Evolutionary conservation across 2,113 vertebrate species (phyloP), one percentile per base, ranked within the genome.

Genomic region (Australoheros scitulus): DNA sequence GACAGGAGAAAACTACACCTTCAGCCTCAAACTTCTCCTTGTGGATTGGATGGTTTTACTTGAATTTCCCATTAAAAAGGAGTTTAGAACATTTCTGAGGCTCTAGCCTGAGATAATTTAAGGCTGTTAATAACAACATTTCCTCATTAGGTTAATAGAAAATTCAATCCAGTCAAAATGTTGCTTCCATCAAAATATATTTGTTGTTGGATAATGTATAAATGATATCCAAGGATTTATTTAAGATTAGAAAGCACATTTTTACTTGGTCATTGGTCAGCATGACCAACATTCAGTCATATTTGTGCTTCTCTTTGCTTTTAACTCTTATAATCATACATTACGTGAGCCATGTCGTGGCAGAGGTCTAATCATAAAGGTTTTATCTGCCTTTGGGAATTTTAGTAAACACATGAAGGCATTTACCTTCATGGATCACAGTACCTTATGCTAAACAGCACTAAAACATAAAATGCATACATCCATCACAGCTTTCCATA

Each of bases 381-480:
- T 82, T 36, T 68, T 36, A 82, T 61, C 59, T 38, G 41, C 74
- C 64, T 24, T 22, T 34, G 8, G 70, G 61, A 58, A 64, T 87
- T 59, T 72, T 50, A 47, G 61, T 47, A 64, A 76, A 76, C 63
- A 82, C 22, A 76, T n/a, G n/a, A n/a, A n/a, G 59, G 47, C 32
- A 72, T 82, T 84, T 82, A 72, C 76, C 58, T 61, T 38, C 34
- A 77, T 80, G 61, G 61, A 65, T 65, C 70, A 61, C 38, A 41
- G 32, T 18, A 9, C 13, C 32, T 76, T 61, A 83, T 80, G 61
- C 60, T 79, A 80, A 90, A 81, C 55, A 58, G 74, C 57, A 58
- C 22, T 26, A 65, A 70, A 81, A 78, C 70, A 82, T 32, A 74
- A 84, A 88, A 84, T 50, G 79, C 61, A 64, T 36, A 60, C 76